Evolutionary conservation across 1,140 invertebrate genomes (phyloP), one percentile per base, ranked within the genome.

Genomic region (Drosophila lowei): DNA sequence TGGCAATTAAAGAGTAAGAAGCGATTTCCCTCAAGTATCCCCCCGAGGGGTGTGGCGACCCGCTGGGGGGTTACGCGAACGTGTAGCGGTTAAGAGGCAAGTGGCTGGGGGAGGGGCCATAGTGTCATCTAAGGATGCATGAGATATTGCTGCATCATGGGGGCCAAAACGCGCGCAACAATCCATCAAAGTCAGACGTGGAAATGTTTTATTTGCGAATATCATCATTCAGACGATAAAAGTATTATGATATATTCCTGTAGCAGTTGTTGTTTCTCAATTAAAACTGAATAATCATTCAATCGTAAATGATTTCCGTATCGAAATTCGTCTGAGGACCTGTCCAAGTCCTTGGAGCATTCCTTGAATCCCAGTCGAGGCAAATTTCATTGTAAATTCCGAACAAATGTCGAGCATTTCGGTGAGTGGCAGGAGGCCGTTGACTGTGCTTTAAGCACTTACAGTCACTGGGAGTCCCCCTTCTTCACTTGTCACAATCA

Each of bases 1-100:
- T 79, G 68, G 70, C 79, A 73, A 70, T 60, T 83, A 61, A 83
- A 83, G 78, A 81, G 74, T 55, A 79, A 73, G 70, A 55, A 74
- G 52, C 60, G 59, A 61, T 70, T 83, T 78, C 23, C 21, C 38
- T 21, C 28, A 49, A 48, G 47, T 46, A 64, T 18, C 18, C 18
- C 18, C 18, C 18, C 18, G 18, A 18, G 18, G n/a, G n/a, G n/a
- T n/a, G n/a, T n/a, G n/a, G 18, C 1, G 18, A 18, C 18, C 18
- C 18, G 18, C n/a, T 18, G 21, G 23, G 23, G 30, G 30, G 30
- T 25, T 59, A 58, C 28, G 13, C 2, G 48, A 13, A 46, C 16
- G 11, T 54, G 30, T 34, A 34, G 30, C 30, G 30, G 30, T 34
- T 34, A 34, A 34, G 9, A 13, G 34, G 34, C 34, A 13, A 38